Evolutionary conservation across 2,113 vertebrate species (phyloP), one percentile per base, ranked within the genome.

Genomic region (Myanophis thanlyinensis): DNA sequence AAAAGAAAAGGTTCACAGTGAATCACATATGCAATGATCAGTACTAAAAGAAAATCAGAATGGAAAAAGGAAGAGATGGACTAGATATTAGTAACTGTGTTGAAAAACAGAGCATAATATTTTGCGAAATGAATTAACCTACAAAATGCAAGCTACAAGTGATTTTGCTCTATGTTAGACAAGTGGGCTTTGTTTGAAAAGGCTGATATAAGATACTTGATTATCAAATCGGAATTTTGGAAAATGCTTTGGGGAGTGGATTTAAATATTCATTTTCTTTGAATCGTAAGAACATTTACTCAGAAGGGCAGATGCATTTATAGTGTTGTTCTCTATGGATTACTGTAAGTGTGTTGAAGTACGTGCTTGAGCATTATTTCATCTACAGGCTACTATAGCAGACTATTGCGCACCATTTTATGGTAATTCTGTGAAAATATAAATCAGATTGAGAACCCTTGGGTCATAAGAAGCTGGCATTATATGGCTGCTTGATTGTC

Each of bases 351-450:
- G 92, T 84, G 91, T 67, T 94, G 91, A 93, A 94, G 46, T 88
- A 67, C 46, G 91, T 92, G 25, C 46, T 87, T 90, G 56, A 52
- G 92, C 92, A 93, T 87, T 88, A 91, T 89, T 85, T 94, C 49
- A 88, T 94, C 93, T 93, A 85, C 18, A 90, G 22, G 30, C 90
- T 95, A 89, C 93, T 93, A 91, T 85, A 48, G 0, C 10, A 73
- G 59, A 92, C 89, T n/a, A 67, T 91, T n/a, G n/a, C 53, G 40
- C 8, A 91, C 67, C 12, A 89, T 48, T 94, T 94, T 93, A 35
- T 44, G 84, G 22, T 94, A 95, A 95, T 95, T 96, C 94, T 93
- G 95, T 96, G 93, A 95, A 97, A 96, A 94, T 94, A 96, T 93
- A 92, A 94, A 94, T 86, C 47, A 94, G 56, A 40, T 90, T 89